These are phyloP conservation scores for Caenorhabditis sp. DNA, from an alignment of 2,888 invertebrate species.

Conservation along the genomic window DNA sequence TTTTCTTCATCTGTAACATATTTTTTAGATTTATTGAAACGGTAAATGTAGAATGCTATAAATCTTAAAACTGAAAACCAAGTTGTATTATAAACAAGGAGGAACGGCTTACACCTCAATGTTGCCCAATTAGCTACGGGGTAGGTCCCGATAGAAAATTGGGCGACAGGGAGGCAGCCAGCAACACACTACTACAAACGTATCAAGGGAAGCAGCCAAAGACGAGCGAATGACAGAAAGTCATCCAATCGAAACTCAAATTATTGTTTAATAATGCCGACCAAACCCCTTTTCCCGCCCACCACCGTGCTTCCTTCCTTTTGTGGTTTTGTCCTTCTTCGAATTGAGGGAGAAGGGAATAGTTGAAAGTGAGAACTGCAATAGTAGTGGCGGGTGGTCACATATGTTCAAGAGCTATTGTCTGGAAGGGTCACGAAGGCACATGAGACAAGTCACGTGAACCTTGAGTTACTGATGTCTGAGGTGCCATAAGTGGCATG, in stretches of 20 bases:
- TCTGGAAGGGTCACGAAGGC: constrained; percentile 31
- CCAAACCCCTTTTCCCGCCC: constrained; percentile 14
- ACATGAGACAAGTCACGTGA: constrained; percentile 1
- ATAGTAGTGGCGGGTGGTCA: constrained; percentile 24
- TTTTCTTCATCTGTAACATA: constrained; percentile 52
- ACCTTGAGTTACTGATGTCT: constrained; percentile 20
- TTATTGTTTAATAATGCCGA: constrained; percentile 57
- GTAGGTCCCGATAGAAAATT: constrained; percentile 54
- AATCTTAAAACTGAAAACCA: not conserved
- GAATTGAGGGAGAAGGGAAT: constrained; percentile 1
- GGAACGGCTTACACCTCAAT: constrained; percentile 37
- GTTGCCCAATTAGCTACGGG: constrained; percentile 37
- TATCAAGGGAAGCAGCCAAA: constrained; percentile 46
- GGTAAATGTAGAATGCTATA: constrained; percentile 8
- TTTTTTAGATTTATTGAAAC: not conserved
- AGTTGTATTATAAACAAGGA: constrained; percentile 2
- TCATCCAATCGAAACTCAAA: constrained; percentile 55
- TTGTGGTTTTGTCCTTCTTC: constrained; percentile 24
- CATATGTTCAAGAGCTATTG: constrained; percentile 49
- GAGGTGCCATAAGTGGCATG: not conserved
- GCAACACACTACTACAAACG: constrained; percentile 54
- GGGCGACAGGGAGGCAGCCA: constrained; percentile 17
- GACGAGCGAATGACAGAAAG: constrained; percentile 54
- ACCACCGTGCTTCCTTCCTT: constrained; percentile 11
- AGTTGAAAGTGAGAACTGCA: constrained; percentile 41